Conservation (phyloP, 1,140 invertebrate genomes). For the Drosophila chauvacae region DNA sequence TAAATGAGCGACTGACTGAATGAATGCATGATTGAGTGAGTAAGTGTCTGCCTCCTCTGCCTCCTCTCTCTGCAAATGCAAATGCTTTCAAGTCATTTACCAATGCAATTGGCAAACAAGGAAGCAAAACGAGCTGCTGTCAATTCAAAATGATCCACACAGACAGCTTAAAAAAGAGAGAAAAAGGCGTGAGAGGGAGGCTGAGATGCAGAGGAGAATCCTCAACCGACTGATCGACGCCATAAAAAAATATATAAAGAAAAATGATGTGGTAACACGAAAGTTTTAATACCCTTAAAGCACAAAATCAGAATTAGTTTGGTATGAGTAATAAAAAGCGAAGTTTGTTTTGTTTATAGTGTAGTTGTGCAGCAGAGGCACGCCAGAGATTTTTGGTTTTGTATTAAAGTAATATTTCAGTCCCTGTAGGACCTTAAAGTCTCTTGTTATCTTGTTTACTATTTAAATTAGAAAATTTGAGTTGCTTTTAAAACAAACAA, state of each 20-base stretch:
- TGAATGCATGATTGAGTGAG: slow-evolving; percentile 49
- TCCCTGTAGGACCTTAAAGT: neutral
- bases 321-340: neutral
- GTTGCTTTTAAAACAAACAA: neutral
- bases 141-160: slow-evolving; percentile 66
- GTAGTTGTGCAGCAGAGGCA: too few relatives aligned
- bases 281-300: neutral
- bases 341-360: neutral
- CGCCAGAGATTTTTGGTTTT: neutral
- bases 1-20: slow-evolving; percentile 50
- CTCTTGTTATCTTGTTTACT: neutral
- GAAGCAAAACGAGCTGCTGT: slow-evolving; percentile 64
- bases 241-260: slow-evolving; percentile 12
- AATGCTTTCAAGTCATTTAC: slow-evolving; percentile 60
- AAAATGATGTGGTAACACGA: neutral
- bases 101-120: slow-evolving; percentile 76
- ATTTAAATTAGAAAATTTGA: neutral
- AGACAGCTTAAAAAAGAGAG: slow-evolving; percentile 28
- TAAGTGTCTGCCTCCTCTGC: slow-evolving; percentile 26
- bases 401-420: rapidly evolving
- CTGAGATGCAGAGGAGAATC: slow-evolving; percentile 36
- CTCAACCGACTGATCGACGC: slow-evolving; percentile 38
- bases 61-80: slow-evolving; percentile 48
- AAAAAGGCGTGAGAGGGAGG: slow-evolving; percentile 23
- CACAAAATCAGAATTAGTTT: neutral